Percentiles rank a stretch among this genome's conserved stretches.
These are phyloP conservation scores for Zeuzera pyrina DNA, from an alignment of 2,888 invertebrate species.

Conservation along the genomic window DNA sequence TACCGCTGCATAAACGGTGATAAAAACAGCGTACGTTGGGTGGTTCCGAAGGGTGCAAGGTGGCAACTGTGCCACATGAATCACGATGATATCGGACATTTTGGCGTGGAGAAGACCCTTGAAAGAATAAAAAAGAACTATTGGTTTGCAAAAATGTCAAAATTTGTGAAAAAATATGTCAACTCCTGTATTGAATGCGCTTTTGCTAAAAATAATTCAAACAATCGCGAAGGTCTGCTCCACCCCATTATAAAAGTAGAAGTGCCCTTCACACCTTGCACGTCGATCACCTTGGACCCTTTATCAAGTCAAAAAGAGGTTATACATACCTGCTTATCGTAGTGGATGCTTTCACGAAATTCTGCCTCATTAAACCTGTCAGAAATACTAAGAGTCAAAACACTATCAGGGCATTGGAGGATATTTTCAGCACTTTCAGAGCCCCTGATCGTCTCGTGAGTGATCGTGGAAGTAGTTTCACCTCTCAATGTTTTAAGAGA, in stretches of 20 bases:
- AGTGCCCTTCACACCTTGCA: not conserved
- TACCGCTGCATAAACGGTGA: no score
- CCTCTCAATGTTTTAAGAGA: not conserved
- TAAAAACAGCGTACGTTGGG: not conserved
- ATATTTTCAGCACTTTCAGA: no score
- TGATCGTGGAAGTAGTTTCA: not conserved
- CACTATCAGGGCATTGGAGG: no score
- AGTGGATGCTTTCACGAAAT: not conserved
- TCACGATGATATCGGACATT: constrained; percentile 1
- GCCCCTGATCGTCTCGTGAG: not conserved
- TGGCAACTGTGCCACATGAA: not conserved
- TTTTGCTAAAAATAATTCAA: no score
- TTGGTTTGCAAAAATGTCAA: not conserved
- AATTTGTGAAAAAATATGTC: not conserved
- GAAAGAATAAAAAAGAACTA: not conserved
- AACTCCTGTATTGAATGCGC: not conserved
- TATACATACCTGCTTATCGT: not conserved
- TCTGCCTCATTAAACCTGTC: no score
- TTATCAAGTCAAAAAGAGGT: not conserved
- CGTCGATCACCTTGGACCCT: not conserved
- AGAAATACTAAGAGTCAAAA: no score
- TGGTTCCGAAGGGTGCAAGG: not conserved
- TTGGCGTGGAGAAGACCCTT: not conserved
- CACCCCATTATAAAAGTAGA: not conserved
- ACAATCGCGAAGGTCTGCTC: not conserved